Base-by-base conservation (phyloP, 1,140 invertebrate species). In the Camponotus floridanus region DNA sequence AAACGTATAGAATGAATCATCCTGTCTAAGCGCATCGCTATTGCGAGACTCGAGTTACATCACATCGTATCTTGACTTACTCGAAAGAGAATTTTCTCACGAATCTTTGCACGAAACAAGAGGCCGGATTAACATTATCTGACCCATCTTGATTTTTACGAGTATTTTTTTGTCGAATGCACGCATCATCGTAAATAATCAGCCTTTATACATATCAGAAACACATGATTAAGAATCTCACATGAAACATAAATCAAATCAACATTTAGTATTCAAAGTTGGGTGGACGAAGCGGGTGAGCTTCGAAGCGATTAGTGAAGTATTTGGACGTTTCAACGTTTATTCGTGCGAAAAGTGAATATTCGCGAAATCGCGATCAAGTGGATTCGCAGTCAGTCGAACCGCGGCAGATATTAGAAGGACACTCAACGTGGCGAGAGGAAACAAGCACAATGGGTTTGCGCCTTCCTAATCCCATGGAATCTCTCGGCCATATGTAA, bases 401-500 rank as follows among this genome's bases (percentile, higher is more conserved):
- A 89, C 6, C 73, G 73, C 59, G 73, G 73, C 39, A 61, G 86
- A 90, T 79, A 90, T 89, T 70, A 86, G 79, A 68, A 86, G 73
- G 78, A 78, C 64, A 73, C 85, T 89, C 74, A 71, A 87, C 80
- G 79, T 9, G 62, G 48, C 36, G 89, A 64, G 86, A 89, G 78
- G 70, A 88, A 81, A 79, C 85, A 87, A 88, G 86, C 70, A 91
- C 91, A 92, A 92, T 92, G 90, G 91, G 67, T 92, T 88, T 71
- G 84, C 87, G 76, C 90, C 84, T 88, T 88, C 88, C 88, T 93
- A 93, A 93, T 94, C 91, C 93, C 61, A 62, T 55, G 80, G 86
- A 91, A 94, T 93, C 92, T 92, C 84, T 45, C 61, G 87, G 89
- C 87, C 91, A 91, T 93, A 93, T 91, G 92, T 93, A 94, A 93